A percentile compares a stretch with the other conserved stretches of the same genome.
These are phyloP conservation scores for Kryptolebias marmoratus DNA, from an alignment of 2,113 vertebrate genomes.

Conservation along the genomic window DNA sequence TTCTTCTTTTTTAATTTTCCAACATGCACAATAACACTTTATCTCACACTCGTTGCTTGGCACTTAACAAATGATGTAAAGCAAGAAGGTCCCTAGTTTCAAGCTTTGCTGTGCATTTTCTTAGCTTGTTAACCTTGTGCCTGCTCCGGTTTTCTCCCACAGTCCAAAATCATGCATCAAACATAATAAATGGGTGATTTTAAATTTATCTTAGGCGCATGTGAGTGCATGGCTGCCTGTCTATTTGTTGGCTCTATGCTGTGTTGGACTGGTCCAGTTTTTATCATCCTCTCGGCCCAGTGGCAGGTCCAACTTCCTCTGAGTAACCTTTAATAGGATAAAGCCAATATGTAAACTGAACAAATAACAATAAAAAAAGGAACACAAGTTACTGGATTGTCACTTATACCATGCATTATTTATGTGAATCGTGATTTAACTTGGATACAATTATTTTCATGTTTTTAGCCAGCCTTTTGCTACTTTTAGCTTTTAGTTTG, in stretches of 20 bases:
- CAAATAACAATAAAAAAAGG: not conserved
- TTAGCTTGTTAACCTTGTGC: too few species aligned
- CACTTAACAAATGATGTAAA: too few species aligned
- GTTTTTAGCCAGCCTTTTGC: too few species aligned
- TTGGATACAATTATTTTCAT: too few species aligned
- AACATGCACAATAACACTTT: too few species aligned
- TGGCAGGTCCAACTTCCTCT: not conserved
- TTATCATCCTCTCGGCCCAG: not conserved
- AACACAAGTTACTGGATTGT: not conserved
- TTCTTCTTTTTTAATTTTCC: not conserved
- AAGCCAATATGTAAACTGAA: not conserved
- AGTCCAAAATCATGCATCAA: too few species aligned
- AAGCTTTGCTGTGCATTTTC: too few species aligned
- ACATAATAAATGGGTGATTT: not conserved
- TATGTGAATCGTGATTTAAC: not conserved
- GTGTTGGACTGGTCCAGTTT: not conserved
- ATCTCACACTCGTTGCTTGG: too few species aligned
- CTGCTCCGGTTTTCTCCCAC: too few species aligned
- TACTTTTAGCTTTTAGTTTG: too few species aligned
- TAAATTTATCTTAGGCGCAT: not conserved
- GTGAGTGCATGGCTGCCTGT: not conserved
- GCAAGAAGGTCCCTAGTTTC: too few species aligned
- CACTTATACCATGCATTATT: too few species aligned
- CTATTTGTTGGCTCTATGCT: not conserved
- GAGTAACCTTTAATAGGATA: not conserved